These are phyloP conservation scores for Ophthalmolycus amberensis DNA, from an alignment of 2,113 vertebrate genomes.

Conservation along the genomic window DNA sequence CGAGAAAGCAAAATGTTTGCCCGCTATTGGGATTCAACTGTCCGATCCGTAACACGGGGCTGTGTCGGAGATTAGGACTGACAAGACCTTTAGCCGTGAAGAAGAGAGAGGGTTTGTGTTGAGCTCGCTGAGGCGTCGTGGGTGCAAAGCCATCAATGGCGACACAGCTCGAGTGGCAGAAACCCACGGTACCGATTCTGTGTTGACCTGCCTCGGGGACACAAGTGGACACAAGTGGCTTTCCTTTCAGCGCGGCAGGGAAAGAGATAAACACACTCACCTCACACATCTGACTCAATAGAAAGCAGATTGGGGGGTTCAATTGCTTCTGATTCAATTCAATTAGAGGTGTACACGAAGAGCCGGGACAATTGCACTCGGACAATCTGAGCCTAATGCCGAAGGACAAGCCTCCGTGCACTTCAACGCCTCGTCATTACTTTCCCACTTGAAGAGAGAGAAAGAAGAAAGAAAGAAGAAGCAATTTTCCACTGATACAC, in stretches of 20 bases:
- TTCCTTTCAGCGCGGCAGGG: conserved; percentile 23
- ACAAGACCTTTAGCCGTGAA: conserved; percentile 50
- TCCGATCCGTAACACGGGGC: conserved; percentile 14
- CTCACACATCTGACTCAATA: conserved; percentile 66
- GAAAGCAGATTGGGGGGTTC: conserved; percentile 54
- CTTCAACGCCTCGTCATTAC: conserved; percentile 48
- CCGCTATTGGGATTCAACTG: conserved; percentile 28
- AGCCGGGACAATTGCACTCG: conserved; percentile 56
- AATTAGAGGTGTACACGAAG: conserved; percentile 72
- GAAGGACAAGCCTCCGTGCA: conserved; percentile 56
- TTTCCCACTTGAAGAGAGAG: conserved; percentile 45
- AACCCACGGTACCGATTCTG: conserved; percentile 32
- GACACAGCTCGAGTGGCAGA: conserved; percentile 10
- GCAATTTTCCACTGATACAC: conserved; percentile 55
- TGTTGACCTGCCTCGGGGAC: conserved; percentile 8
- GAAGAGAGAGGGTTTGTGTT: conserved; percentile 45
- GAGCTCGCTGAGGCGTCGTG: conserved; percentile 17
- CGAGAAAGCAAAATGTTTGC: conserved; percentile 43
- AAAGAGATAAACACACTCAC: conserved; percentile 56
- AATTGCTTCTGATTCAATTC: conserved; percentile 70
- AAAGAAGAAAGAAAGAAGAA: conserved; percentile 32
- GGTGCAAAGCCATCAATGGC: conserved; percentile 31
- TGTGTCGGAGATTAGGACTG: conserved; percentile 36
- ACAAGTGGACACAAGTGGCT: too few relatives aligned
- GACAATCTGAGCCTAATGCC: conserved; percentile 59